phyloP scores from a whole-genome alignment of 1,140 invertebrate species.

The Drosophila orosa region DNA sequence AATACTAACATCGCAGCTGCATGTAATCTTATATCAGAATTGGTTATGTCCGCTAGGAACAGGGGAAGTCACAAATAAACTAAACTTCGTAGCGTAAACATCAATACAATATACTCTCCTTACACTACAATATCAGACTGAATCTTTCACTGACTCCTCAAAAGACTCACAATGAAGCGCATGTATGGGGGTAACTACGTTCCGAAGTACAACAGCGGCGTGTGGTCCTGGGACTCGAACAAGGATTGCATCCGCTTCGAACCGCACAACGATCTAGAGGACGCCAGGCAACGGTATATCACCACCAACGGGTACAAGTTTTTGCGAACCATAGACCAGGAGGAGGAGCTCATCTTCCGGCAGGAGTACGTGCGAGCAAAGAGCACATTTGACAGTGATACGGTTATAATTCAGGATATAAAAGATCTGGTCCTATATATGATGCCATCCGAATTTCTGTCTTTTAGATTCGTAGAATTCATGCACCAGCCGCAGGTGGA shows the following conservation, averaged over 20 bases:
- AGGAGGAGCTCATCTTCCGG: conserved; percentile 74
- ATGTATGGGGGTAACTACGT: conserved; percentile 52
- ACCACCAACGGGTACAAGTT: conserved; percentile 64
- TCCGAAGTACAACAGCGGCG: conserved; percentile 66
- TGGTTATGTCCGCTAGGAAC: not conserved
- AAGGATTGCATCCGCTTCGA: conserved; percentile 58
- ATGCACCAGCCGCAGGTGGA: conserved; percentile 57
- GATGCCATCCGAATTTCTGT: conserved; percentile 61
- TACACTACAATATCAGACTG: not conserved
- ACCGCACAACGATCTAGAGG: conserved; percentile 43
- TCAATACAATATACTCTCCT: not conserved
- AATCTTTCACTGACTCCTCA: not conserved
- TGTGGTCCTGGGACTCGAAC: conserved; percentile 66
- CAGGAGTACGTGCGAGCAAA: conserved; percentile 54
- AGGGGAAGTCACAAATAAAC: not conserved
- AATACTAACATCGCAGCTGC: not conserved
- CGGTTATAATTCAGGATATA: conserved; percentile 41
- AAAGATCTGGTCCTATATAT: conserved; percentile 69
- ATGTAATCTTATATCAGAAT: not conserved
- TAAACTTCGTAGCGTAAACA: not conserved
- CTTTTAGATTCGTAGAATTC: conserved; percentile 56
- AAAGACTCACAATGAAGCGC: conserved; percentile 45
- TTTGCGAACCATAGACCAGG: conserved; percentile 58
- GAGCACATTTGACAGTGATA: conserved; percentile 56
- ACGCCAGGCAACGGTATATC: conserved; percentile 52